Conservation (phyloP, 2,113 vertebrate species). For the Nyctereutes procyonoides region DNA sequence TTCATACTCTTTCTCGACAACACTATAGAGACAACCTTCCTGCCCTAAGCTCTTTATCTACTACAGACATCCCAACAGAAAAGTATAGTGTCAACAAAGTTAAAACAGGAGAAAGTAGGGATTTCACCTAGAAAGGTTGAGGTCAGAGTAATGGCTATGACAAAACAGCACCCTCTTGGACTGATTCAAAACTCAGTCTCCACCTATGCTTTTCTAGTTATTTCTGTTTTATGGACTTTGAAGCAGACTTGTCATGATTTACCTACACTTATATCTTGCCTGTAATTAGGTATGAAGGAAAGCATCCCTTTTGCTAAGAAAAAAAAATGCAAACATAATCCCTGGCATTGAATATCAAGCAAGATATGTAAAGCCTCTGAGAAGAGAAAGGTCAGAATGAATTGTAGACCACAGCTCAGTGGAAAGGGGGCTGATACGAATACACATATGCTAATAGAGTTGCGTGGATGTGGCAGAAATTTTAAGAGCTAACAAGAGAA, state of each 20-base stretch:
- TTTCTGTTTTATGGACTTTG: background rate
- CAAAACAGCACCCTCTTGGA: background rate
- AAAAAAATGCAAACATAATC: background rate
- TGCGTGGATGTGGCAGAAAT: background rate
- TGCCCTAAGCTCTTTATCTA: background rate
- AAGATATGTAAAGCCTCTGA: background rate
- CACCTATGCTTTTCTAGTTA: background rate
- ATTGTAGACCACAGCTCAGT: background rate
- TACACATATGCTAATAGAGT: background rate
- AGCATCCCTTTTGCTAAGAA: background rate
- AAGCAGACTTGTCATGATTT: background rate
- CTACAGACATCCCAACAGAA: background rate
- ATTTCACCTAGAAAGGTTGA: background rate
- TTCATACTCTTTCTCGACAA: background rate
- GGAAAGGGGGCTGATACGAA: background rate
- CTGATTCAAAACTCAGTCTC: background rate
- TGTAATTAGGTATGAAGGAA: background rate
- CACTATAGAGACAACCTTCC: background rate
- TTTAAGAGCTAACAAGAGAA: background rate
- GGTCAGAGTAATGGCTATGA: fast-evolving
- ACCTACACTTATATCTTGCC: background rate
- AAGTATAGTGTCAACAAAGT: background rate
- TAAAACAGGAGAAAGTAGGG: background rate
- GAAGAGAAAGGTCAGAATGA: background rate
- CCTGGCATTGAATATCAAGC: background rate